Conservation (phyloP, 2,113 vertebrate genomes). For the Tenebrosternarchus preto region DNA sequence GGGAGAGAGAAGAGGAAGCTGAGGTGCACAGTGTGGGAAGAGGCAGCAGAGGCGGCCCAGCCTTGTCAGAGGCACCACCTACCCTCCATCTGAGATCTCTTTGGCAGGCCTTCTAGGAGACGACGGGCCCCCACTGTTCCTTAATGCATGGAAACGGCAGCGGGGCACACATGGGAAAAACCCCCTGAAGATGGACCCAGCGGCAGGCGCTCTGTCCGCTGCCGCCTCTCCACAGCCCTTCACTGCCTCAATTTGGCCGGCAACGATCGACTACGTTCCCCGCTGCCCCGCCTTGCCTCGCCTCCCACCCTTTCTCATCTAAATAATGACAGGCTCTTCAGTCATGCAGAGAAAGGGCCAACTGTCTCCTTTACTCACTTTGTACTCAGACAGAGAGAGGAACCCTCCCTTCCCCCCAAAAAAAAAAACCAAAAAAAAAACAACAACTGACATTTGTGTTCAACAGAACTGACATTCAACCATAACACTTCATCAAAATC, state of each 20-base stretch:
- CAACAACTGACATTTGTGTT: neutral
- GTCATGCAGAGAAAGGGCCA: constrained; percentile 67
- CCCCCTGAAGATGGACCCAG: constrained; percentile 79
- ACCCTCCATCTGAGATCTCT: constrained; percentile 73
- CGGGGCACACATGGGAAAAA: constrained; percentile 77
- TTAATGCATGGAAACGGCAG: constrained; percentile 79
- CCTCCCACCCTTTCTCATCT: constrained; percentile 52
- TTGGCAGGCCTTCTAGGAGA: constrained; percentile 76
- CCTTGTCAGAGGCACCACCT: constrained; percentile 63
- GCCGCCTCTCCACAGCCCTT: constrained; percentile 69
- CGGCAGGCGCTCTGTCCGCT: constrained; percentile 69
- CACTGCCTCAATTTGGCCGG: constrained; percentile 75
- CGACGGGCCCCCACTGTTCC: constrained; percentile 76
- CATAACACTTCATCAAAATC: neutral
- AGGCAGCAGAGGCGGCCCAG: constrained; percentile 61
- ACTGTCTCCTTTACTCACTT: constrained; percentile 37
- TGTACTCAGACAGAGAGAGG: constrained; percentile 29
- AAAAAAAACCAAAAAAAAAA: constrained; percentile 29
- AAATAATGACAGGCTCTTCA: constrained; percentile 69
- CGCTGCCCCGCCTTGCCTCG: constrained; percentile 61
- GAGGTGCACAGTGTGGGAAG: constrained; percentile 4
- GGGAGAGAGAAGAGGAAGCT: constrained; percentile 49
- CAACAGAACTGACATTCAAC: constrained; percentile 18
- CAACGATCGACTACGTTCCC: constrained; percentile 76
- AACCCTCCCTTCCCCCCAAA: no score